Base-by-base conservation (phyloP, 2,888 invertebrate genomes). In the Taphrorychus bicolor region DNA sequence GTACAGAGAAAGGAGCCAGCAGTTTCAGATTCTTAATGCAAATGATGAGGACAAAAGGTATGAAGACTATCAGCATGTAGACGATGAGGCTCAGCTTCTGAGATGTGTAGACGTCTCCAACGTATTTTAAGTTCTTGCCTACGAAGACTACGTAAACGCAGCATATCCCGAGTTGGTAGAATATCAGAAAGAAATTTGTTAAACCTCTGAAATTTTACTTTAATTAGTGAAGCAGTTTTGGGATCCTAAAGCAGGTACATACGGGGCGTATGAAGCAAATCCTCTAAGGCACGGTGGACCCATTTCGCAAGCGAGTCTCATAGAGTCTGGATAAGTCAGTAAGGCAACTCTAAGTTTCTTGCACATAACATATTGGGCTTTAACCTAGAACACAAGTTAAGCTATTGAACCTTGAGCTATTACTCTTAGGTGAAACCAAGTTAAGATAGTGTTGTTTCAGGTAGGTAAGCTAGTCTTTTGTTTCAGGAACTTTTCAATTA, bases 151-250 rank as follows among this genome's bases (percentile, higher is more conserved):
- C 87, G 83, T 94, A 95, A 17, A 95, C 92, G 78, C 92, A 92
- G 81, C 95, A 95, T 74, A 95, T 92, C 62, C 95, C 95, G 70
- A 95, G 83, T 82, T 96, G 95, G 80, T 95, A 95, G 32, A 92
- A 85, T 74, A 94, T 88, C 71, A 91, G 85, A 81, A 91, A 91
- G 53, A 87, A 82, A 79, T 91, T 89, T 42, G 90, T 88, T 52
- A 88, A 76, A 40, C 81, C 75, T 73, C 87, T 87, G 79, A 67
- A 83, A 83, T 45, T 5, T 1, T 5, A 17, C 45, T 17, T 18
- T 17, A n/a, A n/a, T n/a, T n/a, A n/a, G n/a, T 32, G 9, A 32
- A 45, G 45, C 45, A 2, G 45, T 4, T 45, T 45, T 45, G 32
- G 3, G 32, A 32, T 32, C 7, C 11, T 9, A 32, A 21, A 2